These are phyloP conservation scores for Coturnix japonica DNA, from an alignment of 2,113 vertebrate species.

Conservation along the genomic window DNA sequence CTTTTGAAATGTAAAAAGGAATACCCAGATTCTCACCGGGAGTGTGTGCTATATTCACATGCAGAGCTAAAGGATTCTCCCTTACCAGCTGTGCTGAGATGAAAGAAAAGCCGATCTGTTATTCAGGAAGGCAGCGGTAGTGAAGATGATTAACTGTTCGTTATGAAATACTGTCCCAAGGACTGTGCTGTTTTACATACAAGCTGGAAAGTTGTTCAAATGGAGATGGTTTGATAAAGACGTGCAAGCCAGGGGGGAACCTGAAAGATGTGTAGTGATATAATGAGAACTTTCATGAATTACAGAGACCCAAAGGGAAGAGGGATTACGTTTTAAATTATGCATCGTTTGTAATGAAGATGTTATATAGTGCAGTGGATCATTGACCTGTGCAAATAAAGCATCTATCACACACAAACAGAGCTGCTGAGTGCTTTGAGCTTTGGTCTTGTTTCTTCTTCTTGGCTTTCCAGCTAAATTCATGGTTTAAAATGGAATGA, in stretches of 20 bases:
- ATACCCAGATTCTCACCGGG: not conserved
- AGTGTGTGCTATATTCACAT: not conserved
- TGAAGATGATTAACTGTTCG: constrained; percentile 34
- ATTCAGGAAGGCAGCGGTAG: constrained; percentile 1
- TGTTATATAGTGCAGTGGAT: not conserved
- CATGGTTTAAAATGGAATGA: not conserved
- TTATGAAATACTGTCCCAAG: not conserved
- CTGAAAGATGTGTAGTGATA: not conserved
- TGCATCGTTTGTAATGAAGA: not conserved
- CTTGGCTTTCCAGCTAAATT: not conserved
- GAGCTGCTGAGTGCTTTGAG: not conserved
- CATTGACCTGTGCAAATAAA: not conserved
- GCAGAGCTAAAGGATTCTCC: constrained; percentile 21
- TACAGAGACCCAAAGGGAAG: not conserved
- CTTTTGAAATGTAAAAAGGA: constrained; percentile 54
- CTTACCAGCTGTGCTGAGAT: not conserved
- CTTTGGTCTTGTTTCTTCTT: not conserved
- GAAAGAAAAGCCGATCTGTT: not conserved
- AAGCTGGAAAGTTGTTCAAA: not conserved
- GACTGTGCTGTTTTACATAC: not conserved
- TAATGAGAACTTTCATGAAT: not conserved
- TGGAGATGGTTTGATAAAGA: not conserved
- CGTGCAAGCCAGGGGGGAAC: not conserved
- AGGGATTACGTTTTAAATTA: not conserved
- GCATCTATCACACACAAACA: not conserved